Evolutionary conservation across 2,888 invertebrate species (phyloP).

Genomic region (Pseudoips prasinana): DNA sequence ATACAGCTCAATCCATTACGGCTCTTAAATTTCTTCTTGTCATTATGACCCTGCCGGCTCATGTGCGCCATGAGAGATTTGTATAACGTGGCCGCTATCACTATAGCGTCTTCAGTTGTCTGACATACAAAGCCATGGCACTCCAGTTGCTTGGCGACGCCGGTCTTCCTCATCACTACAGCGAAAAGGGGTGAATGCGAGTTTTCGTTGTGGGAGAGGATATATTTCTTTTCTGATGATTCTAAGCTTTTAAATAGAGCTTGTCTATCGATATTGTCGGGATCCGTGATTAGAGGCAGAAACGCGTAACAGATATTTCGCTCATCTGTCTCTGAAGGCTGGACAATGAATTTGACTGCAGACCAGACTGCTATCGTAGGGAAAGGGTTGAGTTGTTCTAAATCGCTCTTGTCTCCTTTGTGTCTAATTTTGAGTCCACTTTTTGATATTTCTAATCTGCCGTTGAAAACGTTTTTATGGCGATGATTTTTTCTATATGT

Average conservation of each 20-base stretch:
- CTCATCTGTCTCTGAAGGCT: constrained; percentile 80
- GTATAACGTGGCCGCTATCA: constrained; percentile 94
- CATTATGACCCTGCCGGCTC: constrained; percentile 79
- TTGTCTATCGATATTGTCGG: constrained; percentile 89
- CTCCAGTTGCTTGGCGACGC: constrained; percentile 89
- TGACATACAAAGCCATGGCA: constrained; percentile 96
- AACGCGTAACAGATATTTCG: constrained; percentile 87
- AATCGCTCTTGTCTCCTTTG: constrained; percentile 83
- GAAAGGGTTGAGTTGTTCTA: constrained; percentile 89
- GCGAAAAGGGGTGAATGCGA: constrained; percentile 93
- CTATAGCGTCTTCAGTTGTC: constrained; percentile 94
- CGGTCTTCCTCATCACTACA: constrained; percentile 92
- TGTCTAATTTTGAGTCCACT: constrained; percentile 88
- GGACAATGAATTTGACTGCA: constrained; percentile 91
- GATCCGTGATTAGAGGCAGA: constrained; percentile 91
- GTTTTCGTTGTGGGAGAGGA: constrained; percentile 80
- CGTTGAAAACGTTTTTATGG: constrained; percentile 78
- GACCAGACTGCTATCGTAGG: constrained; percentile 97
- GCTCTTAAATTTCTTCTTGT: constrained; percentile 84
- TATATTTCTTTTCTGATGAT: constrained; percentile 79
- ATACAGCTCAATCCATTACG: constrained; percentile 89
- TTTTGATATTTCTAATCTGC: constrained; percentile 85
- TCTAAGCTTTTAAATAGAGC: constrained; percentile 83
- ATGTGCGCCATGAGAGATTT: constrained; percentile 93
- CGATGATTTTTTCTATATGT: constrained; percentile 80